Conservation (phyloP, 2,888 invertebrate genomes). For the Pyralis farinalis region DNA sequence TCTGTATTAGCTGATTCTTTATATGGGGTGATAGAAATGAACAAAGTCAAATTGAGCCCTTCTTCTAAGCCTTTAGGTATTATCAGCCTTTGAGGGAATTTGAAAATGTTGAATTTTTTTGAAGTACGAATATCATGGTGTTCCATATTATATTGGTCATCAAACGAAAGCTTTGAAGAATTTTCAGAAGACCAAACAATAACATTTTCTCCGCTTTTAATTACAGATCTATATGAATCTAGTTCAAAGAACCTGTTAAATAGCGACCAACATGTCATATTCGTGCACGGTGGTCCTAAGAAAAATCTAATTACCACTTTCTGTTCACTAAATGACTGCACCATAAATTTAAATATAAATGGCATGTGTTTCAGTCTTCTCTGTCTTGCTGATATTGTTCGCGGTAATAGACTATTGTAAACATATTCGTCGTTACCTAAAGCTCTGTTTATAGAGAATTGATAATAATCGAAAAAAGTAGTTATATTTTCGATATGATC, state of each 20-base stretch:
- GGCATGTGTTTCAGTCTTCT: conserved; percentile 52
- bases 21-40: conserved; percentile 49
- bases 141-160: conserved; percentile 42
- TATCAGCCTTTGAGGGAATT: conserved; percentile 58
- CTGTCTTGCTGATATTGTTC: conserved; percentile 46
- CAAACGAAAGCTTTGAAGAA: conserved; percentile 42
- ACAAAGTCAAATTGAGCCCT: conserved; percentile 61
- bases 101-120: conserved; percentile 49
- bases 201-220: conserved; percentile 48
- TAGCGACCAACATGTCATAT: conserved; percentile 42
- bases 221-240: conserved; percentile 39
- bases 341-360: conserved; percentile 48
- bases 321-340: conserved; percentile 38
- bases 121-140: conserved; percentile 19
- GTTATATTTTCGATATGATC: conserved; percentile 40
- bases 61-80: conserved; percentile 55
- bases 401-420: conserved; percentile 22
- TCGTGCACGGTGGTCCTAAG: conserved; percentile 55
- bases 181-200: conserved; percentile 49
- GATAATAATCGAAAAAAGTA: conserved; percentile 55
- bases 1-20: conserved; percentile 23
- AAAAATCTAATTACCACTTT: conserved; percentile 51
- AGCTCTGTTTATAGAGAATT: conserved; percentile 47
- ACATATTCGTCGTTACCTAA: conserved; percentile 28
- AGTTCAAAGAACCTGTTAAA: conserved; percentile 54